phyloP scores from a whole-genome alignment of 2,888 invertebrate genomes.

The Helleia helle region DNA sequence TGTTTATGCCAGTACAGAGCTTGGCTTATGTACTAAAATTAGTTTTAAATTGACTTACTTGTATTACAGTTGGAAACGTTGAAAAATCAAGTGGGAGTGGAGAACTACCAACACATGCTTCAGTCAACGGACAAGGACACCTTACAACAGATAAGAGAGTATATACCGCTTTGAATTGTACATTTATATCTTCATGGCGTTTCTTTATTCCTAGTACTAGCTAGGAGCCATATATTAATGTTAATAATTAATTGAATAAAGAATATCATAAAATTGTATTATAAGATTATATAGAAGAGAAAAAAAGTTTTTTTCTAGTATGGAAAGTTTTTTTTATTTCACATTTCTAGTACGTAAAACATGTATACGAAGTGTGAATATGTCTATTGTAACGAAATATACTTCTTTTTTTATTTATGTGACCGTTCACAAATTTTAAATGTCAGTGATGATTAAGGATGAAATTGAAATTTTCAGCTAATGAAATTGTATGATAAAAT shows the following conservation, averaged over 20 bases:
- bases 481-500: no score
- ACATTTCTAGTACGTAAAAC: no score
- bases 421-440: no score
- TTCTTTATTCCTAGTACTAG: not conserved
- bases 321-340: not conserved
- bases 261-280: constrained; percentile 8
- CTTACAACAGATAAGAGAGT: constrained; percentile 79
- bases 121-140: constrained; percentile 82
- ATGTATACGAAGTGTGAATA: no score
- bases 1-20: no score
- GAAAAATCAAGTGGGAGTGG: constrained; percentile 82
- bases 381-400: no score
- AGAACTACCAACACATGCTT: constrained; percentile 82
- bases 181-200: not conserved
- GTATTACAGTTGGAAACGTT: constrained; percentile 78
- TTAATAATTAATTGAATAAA: not conserved
- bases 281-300: no score
- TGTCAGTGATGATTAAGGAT: no score
- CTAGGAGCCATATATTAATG: not conserved
- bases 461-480: no score
- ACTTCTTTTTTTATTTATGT: no score
- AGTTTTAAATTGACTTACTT: constrained; percentile 3
- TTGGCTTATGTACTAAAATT: no score
- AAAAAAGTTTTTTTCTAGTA: not conserved
- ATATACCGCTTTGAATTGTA: constrained; percentile 52